These are phyloP conservation scores for Sebastes alutus DNA, from an alignment of 2,797 vertebrate genomes.

Conservation along the genomic window DNA sequence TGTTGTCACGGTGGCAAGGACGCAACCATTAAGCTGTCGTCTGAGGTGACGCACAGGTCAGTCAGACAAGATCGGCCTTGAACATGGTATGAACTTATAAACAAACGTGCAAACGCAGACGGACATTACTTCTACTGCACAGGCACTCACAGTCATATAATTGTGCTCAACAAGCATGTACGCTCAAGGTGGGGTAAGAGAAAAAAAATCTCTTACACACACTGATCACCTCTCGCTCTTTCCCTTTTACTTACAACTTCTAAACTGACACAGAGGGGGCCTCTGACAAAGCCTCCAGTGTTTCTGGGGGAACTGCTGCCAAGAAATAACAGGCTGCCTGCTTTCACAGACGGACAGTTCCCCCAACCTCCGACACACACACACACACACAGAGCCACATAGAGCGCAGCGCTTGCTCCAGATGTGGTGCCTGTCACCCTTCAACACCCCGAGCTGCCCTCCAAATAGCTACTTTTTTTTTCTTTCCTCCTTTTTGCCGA, in stretches of 20 bases:
- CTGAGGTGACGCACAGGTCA: constrained; percentile 68
- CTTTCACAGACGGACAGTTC: constrained; percentile 27
- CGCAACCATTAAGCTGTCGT: constrained; percentile 77
- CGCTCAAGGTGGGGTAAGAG: constrained; percentile 9
- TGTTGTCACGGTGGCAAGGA: constrained; percentile 81
- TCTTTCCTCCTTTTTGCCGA: constrained; percentile 11
- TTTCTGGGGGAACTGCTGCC: constrained; percentile 55
- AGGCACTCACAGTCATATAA: not conserved
- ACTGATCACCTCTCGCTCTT: constrained; percentile 15
- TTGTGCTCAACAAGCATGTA: constrained; percentile 1
- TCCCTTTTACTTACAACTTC: constrained; percentile 50
- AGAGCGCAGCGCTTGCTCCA: constrained; percentile 33
- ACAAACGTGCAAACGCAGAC: constrained; percentile 40
- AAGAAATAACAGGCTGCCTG: constrained; percentile 64
- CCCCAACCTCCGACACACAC: not conserved
- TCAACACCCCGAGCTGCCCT: constrained; percentile 2
- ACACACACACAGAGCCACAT: not conserved
- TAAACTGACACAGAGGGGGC: constrained; percentile 49
- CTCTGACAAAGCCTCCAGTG: constrained; percentile 72
- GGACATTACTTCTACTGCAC: constrained; percentile 8
- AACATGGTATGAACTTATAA: constrained; percentile 17
- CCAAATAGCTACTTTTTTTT: not conserved
- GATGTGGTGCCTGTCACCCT: constrained; percentile 53
- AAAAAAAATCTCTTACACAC: constrained; percentile 12
- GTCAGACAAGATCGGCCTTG: constrained; percentile 50